Base-by-base conservation (phyloP, 1,140 invertebrate genomes). In the Drosophila mojavensis region DNA sequence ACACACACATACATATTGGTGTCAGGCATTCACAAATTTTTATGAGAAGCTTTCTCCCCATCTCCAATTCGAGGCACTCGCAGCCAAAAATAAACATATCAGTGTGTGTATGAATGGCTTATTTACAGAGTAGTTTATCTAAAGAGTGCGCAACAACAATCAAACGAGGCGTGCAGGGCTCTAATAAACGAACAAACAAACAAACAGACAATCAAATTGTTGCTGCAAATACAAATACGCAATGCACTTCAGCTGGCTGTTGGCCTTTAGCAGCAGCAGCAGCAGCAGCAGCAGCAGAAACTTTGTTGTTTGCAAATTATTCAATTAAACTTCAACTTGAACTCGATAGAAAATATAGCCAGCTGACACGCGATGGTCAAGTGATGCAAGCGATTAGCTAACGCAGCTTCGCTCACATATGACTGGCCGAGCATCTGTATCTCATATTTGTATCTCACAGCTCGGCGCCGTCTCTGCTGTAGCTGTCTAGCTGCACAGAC, bases 271-370 rank as follows among this genome's bases (percentile, higher is more conserved):
- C 36, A 33, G 17, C 17, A 17, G 1, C 17, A 17, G 17, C 17
- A 17, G 17, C 17, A 17, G 17, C 17, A 17, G 17, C 17, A 17
- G 17, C 17, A 17, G 17, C 17, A 17, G 17, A 17, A 17, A 33
- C 36, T 39, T 39, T 30, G 15, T 39, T 30, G 15, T 79, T 79
- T 77, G 63, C 73, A 78, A 82, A 89, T 83, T 83, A 88, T 73
- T 65, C 77, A 81, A 88, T 88, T 88, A 71, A 83, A 78, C 70
- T 83, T 88, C 79, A 89, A 88, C 78, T 89, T 89, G 80, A 84
- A 89, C 71, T 80, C 64, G 33, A 24, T 66, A 26, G 20, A 64
- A 75, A 60, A 67, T 59, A 20, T 17, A 9, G 50, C 55, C 55
- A 63, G 66, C 69, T 63, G 66, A 65, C 79, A 78, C 78, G 54